A percentile compares a stretch with the other conserved stretches of the same genome.
These are phyloP conservation scores for Monochamus saltuarius DNA, from an alignment of 1,140 invertebrate species.

Conservation along the genomic window DNA sequence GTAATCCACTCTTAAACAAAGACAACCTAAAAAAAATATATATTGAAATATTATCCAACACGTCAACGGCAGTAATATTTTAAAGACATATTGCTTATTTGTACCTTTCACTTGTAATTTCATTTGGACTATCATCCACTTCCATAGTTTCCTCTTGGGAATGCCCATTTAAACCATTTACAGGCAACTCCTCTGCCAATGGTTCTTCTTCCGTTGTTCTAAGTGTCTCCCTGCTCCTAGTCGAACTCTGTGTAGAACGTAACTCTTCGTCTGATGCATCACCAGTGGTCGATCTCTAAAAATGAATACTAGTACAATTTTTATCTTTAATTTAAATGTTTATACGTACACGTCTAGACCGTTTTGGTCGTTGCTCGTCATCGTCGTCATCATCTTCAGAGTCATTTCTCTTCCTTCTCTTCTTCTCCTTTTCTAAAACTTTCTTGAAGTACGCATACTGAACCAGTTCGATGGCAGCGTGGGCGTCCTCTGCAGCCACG, in stretches of 20 bases:
- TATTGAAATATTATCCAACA: neutral
- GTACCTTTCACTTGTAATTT: slow-evolving; percentile 48
- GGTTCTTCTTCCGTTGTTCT: slow-evolving; percentile 16
- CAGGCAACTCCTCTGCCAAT: slow-evolving; percentile 17
- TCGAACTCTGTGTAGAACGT: slow-evolving; percentile 30
- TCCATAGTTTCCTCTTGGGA: slow-evolving; percentile 33
- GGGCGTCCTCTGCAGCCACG: slow-evolving; percentile 82
- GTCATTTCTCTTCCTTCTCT: slow-evolving; percentile 58
- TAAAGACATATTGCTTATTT: no score
- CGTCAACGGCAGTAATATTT: no score
- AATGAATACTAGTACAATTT: neutral
- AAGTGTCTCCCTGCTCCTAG: slow-evolving; percentile 20
- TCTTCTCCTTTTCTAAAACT: slow-evolving; percentile 79
- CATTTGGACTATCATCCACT: slow-evolving; percentile 39
- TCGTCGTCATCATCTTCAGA: slow-evolving; percentile 50
- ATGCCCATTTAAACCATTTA: slow-evolving; percentile 18
- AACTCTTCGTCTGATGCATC: slow-evolving; percentile 31
- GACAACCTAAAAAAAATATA: slow-evolving; percentile 55
- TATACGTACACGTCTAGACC: slow-evolving; percentile 40
- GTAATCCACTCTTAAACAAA: slow-evolving; percentile 65
- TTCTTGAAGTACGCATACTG: slow-evolving; percentile 98
- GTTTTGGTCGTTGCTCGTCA: slow-evolving; percentile 47
- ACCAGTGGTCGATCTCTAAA: slow-evolving; percentile 19
- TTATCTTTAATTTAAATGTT: slow-evolving; percentile 4
- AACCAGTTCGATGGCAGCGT: slow-evolving; percentile 92